Percentiles rank a stretch among this genome's conserved stretches.
Conservation (phyloP, 2,113 vertebrate genomes). For the Paralichthys olivaceus region DNA sequence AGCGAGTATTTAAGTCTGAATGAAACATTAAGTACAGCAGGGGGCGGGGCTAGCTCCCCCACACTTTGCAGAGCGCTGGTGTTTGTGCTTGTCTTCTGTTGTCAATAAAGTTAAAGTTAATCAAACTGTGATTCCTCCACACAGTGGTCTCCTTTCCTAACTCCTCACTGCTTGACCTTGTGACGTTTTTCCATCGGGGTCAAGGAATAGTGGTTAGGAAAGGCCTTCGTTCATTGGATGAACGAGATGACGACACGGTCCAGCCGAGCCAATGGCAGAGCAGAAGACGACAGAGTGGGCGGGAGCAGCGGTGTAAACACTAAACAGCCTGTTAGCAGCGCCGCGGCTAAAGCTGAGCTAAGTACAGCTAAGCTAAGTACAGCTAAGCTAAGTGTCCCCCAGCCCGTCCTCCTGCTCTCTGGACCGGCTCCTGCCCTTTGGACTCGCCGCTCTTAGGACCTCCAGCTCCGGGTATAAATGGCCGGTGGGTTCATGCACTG, state of each 20-base stretch:
- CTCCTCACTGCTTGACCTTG: too few relatives aligned
- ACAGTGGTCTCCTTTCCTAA: too few relatives aligned
- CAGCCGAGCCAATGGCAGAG: conserved; percentile 22
- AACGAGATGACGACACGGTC: background rate
- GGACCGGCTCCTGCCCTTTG: conserved; percentile 3
- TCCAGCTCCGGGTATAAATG: conserved; percentile 17
- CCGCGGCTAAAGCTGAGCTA: background rate
- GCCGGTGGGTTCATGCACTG: conserved; percentile 40
- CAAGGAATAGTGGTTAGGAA: too few relatives aligned
- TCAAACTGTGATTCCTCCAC: too few relatives aligned
- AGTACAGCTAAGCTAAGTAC: background rate
- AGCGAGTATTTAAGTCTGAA: too few relatives aligned
- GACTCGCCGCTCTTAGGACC: background rate
- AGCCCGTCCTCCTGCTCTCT: background rate
- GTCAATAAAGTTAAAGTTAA: too few relatives aligned
- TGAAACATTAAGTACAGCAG: too few relatives aligned
- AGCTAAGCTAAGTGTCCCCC: background rate
- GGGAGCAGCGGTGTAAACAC: conserved; percentile 31
- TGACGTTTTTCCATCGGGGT: too few relatives aligned
- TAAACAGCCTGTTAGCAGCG: conserved; percentile 23
- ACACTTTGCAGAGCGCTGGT: too few relatives aligned
- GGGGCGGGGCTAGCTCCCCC: too few relatives aligned
- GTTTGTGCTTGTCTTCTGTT: too few relatives aligned
- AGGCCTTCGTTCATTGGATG: background rate
- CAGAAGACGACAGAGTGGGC: conserved; percentile 4